Evolutionary conservation across 2,113 vertebrate species (phyloP).

Genomic region (Riparia riparia): DNA sequence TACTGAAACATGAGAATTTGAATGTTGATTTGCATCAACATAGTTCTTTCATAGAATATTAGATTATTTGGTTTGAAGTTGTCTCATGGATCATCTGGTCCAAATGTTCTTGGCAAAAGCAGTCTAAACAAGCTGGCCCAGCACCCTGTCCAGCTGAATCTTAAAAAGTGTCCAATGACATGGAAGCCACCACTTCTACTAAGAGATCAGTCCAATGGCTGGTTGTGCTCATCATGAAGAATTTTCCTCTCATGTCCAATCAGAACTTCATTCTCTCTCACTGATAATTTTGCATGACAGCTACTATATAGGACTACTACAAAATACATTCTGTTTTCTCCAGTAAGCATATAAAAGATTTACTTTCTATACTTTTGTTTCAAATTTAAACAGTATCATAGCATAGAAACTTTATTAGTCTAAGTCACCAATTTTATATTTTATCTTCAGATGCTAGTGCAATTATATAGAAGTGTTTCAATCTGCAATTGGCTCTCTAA

Average conservation of each 20-base stretch:
- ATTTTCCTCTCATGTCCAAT: neutral
- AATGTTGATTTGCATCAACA: neutral
- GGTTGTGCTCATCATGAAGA: neutral
- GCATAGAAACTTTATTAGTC: neutral
- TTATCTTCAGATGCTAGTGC: neutral
- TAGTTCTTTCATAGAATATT: neutral
- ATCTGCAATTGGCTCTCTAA: neutral
- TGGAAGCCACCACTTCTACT: neutral
- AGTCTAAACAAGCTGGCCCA: neutral
- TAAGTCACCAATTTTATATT: neutral
- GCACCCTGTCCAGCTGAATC: neutral
- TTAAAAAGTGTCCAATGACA: fast-evolving
- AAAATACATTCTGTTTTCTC: neutral
- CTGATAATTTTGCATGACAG: neutral
- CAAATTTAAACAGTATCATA: neutral
- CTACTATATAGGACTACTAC: neutral
- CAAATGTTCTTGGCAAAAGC: neutral
- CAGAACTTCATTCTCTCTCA: neutral
- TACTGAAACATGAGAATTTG: neutral
- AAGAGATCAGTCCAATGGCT: neutral
- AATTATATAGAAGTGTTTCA: neutral
- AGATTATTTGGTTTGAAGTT: neutral
- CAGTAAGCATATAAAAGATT: neutral
- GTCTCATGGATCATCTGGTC: neutral
- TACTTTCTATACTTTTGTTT: neutral